Evolutionary conservation across 2,888 invertebrate genomes (phyloP).

Genomic region (Ichneumon xanthorius): DNA sequence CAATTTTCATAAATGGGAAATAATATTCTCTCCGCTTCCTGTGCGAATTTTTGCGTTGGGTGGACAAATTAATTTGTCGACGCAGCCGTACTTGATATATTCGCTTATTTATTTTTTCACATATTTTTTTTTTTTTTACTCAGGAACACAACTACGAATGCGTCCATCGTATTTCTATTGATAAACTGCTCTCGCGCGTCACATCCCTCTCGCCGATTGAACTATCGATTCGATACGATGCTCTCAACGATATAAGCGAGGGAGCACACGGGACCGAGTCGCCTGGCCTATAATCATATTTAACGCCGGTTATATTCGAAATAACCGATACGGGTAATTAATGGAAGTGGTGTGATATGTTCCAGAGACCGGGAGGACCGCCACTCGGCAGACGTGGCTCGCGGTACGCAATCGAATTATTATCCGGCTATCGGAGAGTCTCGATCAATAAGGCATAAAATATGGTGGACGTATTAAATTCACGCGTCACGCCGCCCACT

Average conservation of each 20-base stretch:
- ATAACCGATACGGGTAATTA: conserved; percentile 1
- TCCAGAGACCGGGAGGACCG: background rate
- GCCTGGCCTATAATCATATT: conserved; percentile 44
- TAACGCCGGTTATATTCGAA: conserved; percentile 24
- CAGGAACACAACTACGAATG: background rate
- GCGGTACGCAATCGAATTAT: conserved; percentile 33
- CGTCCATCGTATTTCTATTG: background rate
- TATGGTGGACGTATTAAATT: conserved; percentile 20
- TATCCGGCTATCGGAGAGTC: background rate
- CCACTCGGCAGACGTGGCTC: conserved; percentile 1
- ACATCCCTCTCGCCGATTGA: conserved; percentile 22
- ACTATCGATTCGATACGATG: conserved; percentile 48
- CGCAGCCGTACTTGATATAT: too few species aligned
- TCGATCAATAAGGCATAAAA: conserved; percentile 19
- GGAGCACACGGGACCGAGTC: background rate
- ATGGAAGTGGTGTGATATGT: background rate
- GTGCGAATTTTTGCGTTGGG: too few species aligned
- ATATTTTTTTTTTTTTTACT: too few species aligned
- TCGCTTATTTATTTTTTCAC: too few species aligned
- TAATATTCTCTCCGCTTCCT: too few species aligned
- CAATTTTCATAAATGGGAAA: too few species aligned
- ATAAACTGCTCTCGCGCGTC: conserved; percentile 15
- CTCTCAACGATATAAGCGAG: background rate
- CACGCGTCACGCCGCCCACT: background rate
- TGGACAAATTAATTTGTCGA: too few species aligned